These are phyloP conservation scores for Atlantisia rogersi DNA, from an alignment of 2,113 vertebrate species.

Conservation along the genomic window DNA sequence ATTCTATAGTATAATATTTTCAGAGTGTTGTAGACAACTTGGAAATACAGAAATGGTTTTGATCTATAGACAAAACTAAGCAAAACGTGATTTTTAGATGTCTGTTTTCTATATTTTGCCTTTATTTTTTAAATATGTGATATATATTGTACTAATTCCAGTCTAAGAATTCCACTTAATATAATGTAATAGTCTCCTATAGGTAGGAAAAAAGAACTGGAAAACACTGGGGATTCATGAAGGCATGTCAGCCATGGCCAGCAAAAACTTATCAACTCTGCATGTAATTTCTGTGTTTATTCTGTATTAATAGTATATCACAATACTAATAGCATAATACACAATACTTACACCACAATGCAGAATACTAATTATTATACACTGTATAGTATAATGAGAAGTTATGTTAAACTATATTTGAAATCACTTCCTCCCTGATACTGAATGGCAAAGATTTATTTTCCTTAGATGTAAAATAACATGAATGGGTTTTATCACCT, in stretches of 20 bases:
- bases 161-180: background rate
- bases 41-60: background rate
- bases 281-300: background rate
- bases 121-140: background rate
- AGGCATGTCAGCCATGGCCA: too few species aligned
- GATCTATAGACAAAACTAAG: background rate
- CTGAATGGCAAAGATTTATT: background rate
- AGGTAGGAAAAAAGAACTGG: background rate
- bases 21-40: background rate
- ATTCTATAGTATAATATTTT: background rate
- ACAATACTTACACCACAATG: too few species aligned
- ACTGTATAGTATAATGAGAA: background rate
- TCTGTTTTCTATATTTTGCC: background rate
- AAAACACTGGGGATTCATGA: background rate
- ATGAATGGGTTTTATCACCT: background rate
- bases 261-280: background rate
- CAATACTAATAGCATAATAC: too few species aligned
- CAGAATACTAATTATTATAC: too few species aligned
- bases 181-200: background rate
- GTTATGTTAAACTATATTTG: background rate
- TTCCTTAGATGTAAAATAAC: background rate
- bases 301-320: background rate
- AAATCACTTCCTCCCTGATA: background rate
- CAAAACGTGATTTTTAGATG: background rate
- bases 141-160: background rate